Evolutionary conservation across 2,888 invertebrate genomes (phyloP).

Genomic region (Ennomos erosarius): DNA sequence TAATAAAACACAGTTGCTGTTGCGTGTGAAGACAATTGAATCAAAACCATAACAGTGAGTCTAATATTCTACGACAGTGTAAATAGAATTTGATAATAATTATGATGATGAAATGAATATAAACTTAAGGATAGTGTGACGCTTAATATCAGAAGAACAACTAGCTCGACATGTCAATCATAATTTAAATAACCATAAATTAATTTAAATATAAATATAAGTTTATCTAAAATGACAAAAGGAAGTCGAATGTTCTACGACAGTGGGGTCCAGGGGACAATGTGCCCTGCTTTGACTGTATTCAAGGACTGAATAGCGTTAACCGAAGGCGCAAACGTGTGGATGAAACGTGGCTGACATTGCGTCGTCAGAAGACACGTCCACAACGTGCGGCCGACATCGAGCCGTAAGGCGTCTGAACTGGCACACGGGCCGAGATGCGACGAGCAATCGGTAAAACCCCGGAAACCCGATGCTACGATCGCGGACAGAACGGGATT

Average conservation of each 20-base stretch:
- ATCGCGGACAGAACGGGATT: constrained; percentile 42
- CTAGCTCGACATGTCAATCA: no score
- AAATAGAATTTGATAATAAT: no score
- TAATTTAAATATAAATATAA: no score
- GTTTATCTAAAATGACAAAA: constrained; percentile 31
- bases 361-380: neutral
- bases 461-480: constrained; percentile 39
- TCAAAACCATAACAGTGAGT: no score
- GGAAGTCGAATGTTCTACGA: constrained; percentile 66
- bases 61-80: no score
- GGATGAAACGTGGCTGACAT: constrained; percentile 20
- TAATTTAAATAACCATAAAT: no score
- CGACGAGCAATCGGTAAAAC: constrained; percentile 29
- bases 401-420: neutral
- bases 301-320: constrained; percentile 41
- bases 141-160: no score
- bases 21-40: no score
- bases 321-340: constrained; percentile 24
- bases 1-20: no score
- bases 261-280: constrained; percentile 55
- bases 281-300: constrained; percentile 34
- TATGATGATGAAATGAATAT: no score
- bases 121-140: no score
- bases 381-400: constrained; percentile 19
- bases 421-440: constrained; percentile 13